Evolutionary conservation across 1,140 invertebrate species (phyloP), one percentile per base, ranked within the genome.

Genomic region (Pogonomyrmex californicus): DNA sequence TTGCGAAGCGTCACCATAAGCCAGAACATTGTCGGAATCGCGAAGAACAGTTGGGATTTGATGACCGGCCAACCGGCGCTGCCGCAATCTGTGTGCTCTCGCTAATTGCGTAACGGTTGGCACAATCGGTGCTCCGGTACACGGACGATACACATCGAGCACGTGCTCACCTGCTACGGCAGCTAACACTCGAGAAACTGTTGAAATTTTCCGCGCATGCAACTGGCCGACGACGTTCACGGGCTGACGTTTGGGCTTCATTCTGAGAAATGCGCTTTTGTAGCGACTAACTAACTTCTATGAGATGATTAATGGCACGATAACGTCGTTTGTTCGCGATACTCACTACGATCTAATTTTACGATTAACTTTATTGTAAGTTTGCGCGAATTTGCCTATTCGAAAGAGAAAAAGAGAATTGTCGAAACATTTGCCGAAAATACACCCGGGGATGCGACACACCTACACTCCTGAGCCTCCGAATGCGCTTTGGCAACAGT

Each of bases 91-190:
- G 51, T 38, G 41, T 70, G 76, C 51, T 56, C 60, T 58, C 51
- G 85, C 85, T 86, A 86, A 86, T 86, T 86, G 76, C 85, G 85
- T 86, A 86, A 86, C 85, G 85, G 85, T 86, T 81, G 76, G 85
- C 85, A 86, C 75, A 63, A 66, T 81, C 76, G 82, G 62, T 77
- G 76, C 85, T 47, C 51, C 49, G 85, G 51, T 58, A 56, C 51
- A 85, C 60, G 58, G 73, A 76, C 82, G 47, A 60, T 85, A 85
- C 82, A 65, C 75, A 78, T 83, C 79, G 79, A 83, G 79, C 79
- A 83, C 54, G 79, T 83, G 79, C 70, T 83, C 79, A 83, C 68
- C 33, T 73, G 68, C 79, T 41, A 49, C 33, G 54, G 41, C 41
- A 14, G n/a, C 76, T 65, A 78, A 33, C 63, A 33, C 51, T 62